These are phyloP conservation scores for Apogon hyalosoma DNA, from an alignment of 2,797 vertebrate species.

Conservation along the genomic window DNA sequence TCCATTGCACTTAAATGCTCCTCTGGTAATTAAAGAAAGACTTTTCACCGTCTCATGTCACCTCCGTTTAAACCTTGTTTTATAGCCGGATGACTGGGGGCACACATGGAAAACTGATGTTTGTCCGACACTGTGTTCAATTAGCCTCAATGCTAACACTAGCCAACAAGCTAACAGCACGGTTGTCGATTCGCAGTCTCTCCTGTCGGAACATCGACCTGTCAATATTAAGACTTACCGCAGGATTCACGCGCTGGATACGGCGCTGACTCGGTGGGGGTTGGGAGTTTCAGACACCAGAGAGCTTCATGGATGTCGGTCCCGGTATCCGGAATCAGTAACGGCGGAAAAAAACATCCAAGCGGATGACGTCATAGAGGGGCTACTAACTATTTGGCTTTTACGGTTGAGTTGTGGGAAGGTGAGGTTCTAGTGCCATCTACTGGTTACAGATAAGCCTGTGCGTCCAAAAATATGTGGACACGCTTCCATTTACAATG, in stretches of 20 bases:
- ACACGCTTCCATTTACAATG: too few species aligned
- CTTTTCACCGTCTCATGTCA: background rate
- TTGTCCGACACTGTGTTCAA: constrained; percentile 30
- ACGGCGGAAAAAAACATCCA: constrained; percentile 63
- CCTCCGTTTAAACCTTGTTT: background rate
- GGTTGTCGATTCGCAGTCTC: constrained; percentile 68
- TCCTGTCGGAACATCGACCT: constrained; percentile 31
- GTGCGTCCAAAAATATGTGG: background rate
- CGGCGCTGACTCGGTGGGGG: background rate
- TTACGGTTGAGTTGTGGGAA: constrained; percentile 35
- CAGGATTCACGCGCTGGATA: constrained; percentile 9
- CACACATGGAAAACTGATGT: constrained; percentile 16
- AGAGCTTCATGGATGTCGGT: constrained; percentile 36
- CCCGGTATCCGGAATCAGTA: constrained; percentile 48
- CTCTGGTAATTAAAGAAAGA: background rate
- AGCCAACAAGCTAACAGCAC: constrained; percentile 57
- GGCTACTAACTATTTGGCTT: constrained; percentile 57
- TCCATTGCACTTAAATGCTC: constrained; percentile 7
- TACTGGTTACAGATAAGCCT: background rate
- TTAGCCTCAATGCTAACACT: constrained; percentile 64
- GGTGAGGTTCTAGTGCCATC: constrained; percentile 45
- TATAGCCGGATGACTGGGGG: background rate
- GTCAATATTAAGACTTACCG: constrained; percentile 61
- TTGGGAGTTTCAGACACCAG: constrained; percentile 23
- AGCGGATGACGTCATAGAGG: constrained; percentile 63